phyloP scores from a whole-genome alignment of 2,888 invertebrate species.

The Mactromeris polynyma region DNA sequence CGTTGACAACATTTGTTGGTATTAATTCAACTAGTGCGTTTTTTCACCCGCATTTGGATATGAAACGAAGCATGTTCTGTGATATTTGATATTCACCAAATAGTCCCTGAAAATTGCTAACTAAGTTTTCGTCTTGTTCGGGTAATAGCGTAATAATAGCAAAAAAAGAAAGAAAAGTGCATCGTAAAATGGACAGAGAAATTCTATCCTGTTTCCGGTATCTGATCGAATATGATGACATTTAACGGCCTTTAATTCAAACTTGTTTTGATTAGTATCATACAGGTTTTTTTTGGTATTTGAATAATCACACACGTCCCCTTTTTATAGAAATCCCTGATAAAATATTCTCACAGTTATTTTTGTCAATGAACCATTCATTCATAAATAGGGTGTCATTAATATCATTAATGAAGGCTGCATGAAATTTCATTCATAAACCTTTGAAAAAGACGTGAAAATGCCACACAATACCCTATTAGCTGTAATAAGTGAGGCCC shows the following conservation, averaged over 20 bases:
- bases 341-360: conserved; percentile 1
- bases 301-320: neutral
- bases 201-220: too few species aligned
- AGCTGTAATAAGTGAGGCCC: conserved; percentile 8
- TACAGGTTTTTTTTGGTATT: neutral
- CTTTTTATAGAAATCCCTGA: neutral
- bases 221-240: neutral
- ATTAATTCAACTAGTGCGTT: too few species aligned
- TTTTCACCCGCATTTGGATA: too few species aligned
- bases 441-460: neutral
- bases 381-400: conserved; percentile 17
- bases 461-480: neutral
- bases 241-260: neutral
- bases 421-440: conserved; percentile 31
- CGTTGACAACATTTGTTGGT: neutral
- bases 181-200: too few species aligned
- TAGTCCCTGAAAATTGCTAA: too few species aligned
- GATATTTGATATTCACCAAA: too few species aligned
- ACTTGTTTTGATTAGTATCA: neutral
- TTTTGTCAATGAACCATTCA: conserved; percentile 25
- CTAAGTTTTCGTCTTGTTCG: too few species aligned
- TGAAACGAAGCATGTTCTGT: too few species aligned
- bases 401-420: conserved; percentile 27
- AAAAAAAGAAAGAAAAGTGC: too few species aligned
- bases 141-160: too few species aligned